These are phyloP conservation scores for Clusia tigrina DNA, from an alignment of 2,888 invertebrate species.

Conservation along the genomic window DNA sequence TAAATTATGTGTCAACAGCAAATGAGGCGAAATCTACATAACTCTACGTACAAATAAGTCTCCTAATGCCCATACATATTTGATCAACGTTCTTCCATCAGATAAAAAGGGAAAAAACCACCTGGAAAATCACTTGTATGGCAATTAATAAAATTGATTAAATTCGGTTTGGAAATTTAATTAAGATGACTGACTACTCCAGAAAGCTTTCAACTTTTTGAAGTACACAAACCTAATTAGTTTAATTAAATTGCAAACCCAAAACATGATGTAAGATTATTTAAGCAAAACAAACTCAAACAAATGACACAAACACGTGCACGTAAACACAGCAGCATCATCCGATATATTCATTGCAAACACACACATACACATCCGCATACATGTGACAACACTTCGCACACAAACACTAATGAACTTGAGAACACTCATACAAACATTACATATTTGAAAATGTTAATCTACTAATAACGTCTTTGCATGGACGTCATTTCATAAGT, in stretches of 20 bases:
- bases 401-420: neutral
- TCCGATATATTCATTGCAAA: constrained; percentile 25
- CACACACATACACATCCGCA: neutral
- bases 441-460: neutral
- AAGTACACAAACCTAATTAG: constrained; percentile 4
- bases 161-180: constrained; percentile 43
- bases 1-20: too few relatives aligned
- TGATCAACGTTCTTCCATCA: too few relatives aligned
- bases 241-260: constrained; percentile 4
- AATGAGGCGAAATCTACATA: too few relatives aligned
- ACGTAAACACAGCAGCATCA: too few relatives aligned
- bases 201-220: neutral
- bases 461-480: constrained; percentile 8
- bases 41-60: too few relatives aligned
- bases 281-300: neutral
- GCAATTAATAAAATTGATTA: constrained; percentile 41
- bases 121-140: constrained; percentile 6
- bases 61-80: too few relatives aligned
- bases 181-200: too few relatives aligned
- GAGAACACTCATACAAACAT: too few relatives aligned
- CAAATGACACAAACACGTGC: too few relatives aligned
- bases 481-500: constrained; percentile 2
- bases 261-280: constrained; percentile 3
- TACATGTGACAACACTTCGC: neutral
- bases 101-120: neutral